phyloP scores from a whole-genome alignment of 2,797 vertebrate species.

The Cirrhinus mrigala region DNA sequence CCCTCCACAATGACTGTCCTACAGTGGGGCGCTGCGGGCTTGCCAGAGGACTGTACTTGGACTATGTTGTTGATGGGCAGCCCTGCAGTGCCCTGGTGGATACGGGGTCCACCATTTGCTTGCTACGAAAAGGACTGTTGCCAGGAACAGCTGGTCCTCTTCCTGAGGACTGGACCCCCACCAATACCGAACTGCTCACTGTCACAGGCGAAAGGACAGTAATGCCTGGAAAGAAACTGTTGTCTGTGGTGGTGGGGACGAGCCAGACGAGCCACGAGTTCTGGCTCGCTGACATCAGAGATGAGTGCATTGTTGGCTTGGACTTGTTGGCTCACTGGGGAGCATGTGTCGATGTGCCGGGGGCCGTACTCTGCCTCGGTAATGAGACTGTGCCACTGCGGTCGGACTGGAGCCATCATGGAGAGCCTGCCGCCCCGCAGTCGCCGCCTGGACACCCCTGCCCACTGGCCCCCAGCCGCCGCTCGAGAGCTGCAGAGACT shows the following conservation, averaged over 20 bases:
- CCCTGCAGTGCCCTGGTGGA: conserved; percentile 7
- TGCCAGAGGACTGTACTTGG: neutral
- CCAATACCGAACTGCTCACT: neutral
- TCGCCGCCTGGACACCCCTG: neutral
- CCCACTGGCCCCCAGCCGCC: too few species aligned
- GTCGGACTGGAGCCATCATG: neutral
- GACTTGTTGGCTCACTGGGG: neutral
- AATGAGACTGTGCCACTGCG: neutral
- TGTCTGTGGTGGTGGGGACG: neutral
- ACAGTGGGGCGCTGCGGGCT: neutral
- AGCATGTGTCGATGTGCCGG: neutral
- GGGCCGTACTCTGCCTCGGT: neutral
- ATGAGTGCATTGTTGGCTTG: neutral
- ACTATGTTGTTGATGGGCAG: conserved; percentile 1
- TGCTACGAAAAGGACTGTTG: neutral
- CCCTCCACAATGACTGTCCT: neutral
- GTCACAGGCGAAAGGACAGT: neutral
- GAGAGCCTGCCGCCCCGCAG: neutral
- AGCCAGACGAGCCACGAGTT: neutral
- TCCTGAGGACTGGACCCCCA: neutral
- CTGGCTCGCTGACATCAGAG: neutral
- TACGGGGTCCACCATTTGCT: neutral
- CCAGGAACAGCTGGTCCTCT: neutral
- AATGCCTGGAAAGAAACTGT: too few species aligned
- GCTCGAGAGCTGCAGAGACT: too few species aligned